Conservation (phyloP, 2,888 invertebrate species). For the Halictus ligatus region DNA sequence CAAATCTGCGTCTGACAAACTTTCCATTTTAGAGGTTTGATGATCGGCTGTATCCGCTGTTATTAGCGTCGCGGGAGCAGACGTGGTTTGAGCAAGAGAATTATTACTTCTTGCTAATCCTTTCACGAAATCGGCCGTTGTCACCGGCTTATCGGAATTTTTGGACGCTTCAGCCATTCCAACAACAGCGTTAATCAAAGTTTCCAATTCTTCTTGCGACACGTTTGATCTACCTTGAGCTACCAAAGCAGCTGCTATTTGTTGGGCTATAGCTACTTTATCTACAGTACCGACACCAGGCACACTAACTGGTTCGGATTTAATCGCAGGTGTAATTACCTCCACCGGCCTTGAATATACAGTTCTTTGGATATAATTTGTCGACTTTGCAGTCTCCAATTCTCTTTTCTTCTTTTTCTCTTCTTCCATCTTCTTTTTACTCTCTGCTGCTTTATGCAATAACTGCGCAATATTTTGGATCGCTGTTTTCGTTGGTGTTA, state of each 20-base stretch:
- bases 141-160: slow-evolving; percentile 85
- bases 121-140: slow-evolving; percentile 85
- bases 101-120: slow-evolving; percentile 73
- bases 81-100: slow-evolving; percentile 26
- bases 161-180: slow-evolving; percentile 88
- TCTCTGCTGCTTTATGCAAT: slow-evolving; percentile 88
- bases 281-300: slow-evolving; percentile 91
- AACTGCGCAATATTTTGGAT: slow-evolving; percentile 91
- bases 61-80: slow-evolving; percentile 9
- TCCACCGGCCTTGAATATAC: slow-evolving; percentile 73
- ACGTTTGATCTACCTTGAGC: slow-evolving; percentile 93
- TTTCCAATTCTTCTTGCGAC: slow-evolving; percentile 91
- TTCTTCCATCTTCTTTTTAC: slow-evolving; percentile 84
- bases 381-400: slow-evolving; percentile 74
- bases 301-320: slow-evolving; percentile 86
- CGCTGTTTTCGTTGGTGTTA: slow-evolving; percentile 90
- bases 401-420: slow-evolving; percentile 80
- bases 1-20: slow-evolving; percentile 91
- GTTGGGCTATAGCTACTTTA: slow-evolving; percentile 91
- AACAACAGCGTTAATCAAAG: slow-evolving; percentile 92
- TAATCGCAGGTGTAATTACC: slow-evolving; percentile 66
- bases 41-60: slow-evolving; percentile 33
- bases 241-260: slow-evolving; percentile 92
- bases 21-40: slow-evolving; percentile 87
- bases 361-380: slow-evolving; percentile 69